A percentile compares a stretch with the other conserved stretches of the same genome.
phyloP scores from a whole-genome alignment of 2,888 invertebrate species.

The Zele albiditarsus region DNA sequence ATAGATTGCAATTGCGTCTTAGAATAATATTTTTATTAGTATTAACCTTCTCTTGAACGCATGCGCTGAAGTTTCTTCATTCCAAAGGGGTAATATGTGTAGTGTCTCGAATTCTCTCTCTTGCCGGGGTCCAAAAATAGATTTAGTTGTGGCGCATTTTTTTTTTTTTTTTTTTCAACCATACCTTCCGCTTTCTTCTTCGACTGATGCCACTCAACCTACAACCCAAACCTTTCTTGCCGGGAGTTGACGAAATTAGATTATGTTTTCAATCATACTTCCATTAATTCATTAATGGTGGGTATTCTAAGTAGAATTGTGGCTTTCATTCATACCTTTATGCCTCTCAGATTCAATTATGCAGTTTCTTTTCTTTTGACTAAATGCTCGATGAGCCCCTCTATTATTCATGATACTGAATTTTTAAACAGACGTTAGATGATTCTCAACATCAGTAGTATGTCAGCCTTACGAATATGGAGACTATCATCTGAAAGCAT shows the following conservation, averaged over 20 bases:
- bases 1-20: slow-evolving; percentile 39
- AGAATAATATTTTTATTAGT: slow-evolving; percentile 23
- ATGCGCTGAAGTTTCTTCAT: slow-evolving; percentile 35
- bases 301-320: too few species aligned
- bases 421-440: too few species aligned
- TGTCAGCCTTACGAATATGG: too few species aligned
- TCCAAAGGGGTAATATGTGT: slow-evolving; percentile 49
- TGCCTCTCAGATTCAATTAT: too few species aligned
- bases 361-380: too few species aligned
- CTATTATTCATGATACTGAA: too few species aligned
- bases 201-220: background rate
- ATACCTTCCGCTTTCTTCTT: slow-evolving; percentile 21
- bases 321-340: too few species aligned
- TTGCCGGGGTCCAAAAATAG: slow-evolving; percentile 64
- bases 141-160: slow-evolving; percentile 53
- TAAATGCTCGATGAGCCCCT: too few species aligned
- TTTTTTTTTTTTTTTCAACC: slow-evolving; percentile 39
- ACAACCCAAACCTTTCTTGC: background rate
- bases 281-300: too few species aligned
- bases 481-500: too few species aligned
- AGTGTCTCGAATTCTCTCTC: slow-evolving; percentile 55
- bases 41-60: background rate
- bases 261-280: slow-evolving; percentile 8
- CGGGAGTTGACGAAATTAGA: too few species aligned
- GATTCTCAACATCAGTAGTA: too few species aligned